Percentiles rank a stretch among this genome's conserved stretches.
These are phyloP conservation scores for Axis porcinus DNA, from an alignment of 2,113 vertebrate species.

Conservation along the genomic window DNA sequence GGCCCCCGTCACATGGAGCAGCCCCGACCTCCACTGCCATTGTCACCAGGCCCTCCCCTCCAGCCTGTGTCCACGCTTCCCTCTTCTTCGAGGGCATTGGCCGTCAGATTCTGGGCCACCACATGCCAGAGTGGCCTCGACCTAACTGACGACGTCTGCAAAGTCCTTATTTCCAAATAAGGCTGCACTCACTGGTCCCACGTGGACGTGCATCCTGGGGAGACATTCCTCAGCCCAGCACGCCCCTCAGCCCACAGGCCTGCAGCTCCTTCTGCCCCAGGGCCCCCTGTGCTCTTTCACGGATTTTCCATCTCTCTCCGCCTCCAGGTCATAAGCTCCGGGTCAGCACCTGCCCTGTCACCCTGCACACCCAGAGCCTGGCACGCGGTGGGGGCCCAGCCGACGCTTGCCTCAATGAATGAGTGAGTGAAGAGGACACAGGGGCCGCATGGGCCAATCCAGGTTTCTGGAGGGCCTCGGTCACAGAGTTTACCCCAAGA, in stretches of 20 bases:
- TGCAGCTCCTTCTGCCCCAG: too few species aligned
- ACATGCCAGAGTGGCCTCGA: fast-evolving
- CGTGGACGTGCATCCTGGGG: background rate
- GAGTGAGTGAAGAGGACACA: background rate
- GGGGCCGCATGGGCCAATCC: background rate
- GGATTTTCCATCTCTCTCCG: background rate
- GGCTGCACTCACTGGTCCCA: background rate
- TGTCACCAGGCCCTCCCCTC: fast-evolving
- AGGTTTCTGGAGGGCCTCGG: background rate
- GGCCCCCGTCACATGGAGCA: fast-evolving
- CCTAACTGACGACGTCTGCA: background rate
- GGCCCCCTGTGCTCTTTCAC: fast-evolving
- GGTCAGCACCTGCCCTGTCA: too few species aligned
- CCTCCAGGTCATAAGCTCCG: fast-evolving
- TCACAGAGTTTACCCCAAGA: fast-evolving
- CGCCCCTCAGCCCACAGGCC: fast-evolving
- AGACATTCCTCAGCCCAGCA: background rate
- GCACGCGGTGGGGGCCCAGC: fast-evolving
- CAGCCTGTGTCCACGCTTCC: fast-evolving
- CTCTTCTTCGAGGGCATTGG: background rate
- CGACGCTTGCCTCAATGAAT: too few species aligned
- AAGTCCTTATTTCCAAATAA: background rate
- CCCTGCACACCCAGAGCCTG: background rate
- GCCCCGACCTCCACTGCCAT: fast-evolving
- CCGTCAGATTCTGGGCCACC: fast-evolving